A percentile compares a stretch with the other conserved stretches of the same genome.
Conservation (phyloP, 1,140 invertebrate genomes). For the Holotrichia oblita region DNA sequence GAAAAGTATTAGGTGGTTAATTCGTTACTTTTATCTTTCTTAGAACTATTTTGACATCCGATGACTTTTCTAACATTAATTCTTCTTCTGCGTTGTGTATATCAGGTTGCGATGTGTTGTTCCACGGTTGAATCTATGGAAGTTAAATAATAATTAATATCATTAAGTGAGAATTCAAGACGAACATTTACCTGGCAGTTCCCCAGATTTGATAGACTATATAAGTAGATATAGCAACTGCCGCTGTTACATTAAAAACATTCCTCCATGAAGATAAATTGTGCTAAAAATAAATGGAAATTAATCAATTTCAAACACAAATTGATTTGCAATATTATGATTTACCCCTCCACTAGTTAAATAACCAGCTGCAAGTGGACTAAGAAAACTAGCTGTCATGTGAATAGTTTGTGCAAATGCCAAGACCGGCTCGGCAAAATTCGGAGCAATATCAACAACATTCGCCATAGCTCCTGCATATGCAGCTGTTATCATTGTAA, state of each 20-base stretch:
- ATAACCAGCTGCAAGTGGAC: constrained; percentile 66
- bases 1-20: not conserved
- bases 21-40: constrained; percentile 5
- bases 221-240: constrained; percentile 73
- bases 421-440: constrained; percentile 75
- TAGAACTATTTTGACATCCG: constrained; percentile 33
- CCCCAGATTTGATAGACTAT: constrained; percentile 75
- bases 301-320: not conserved
- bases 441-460: constrained; percentile 78
- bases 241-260: constrained; percentile 74
- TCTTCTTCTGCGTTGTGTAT: constrained; percentile 50
- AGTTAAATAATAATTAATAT: not conserved
- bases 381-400: constrained; percentile 78
- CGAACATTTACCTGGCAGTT: constrained; percentile 63
- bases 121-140: constrained; percentile 55
- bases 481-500: constrained; percentile 76
- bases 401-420: constrained; percentile 81
- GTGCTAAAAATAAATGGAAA: constrained; percentile 61
- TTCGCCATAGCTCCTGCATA: constrained; percentile 82
- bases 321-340: not conserved
- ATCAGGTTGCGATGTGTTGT: constrained; percentile 47
- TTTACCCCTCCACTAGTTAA: constrained; percentile 67
- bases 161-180: not conserved
- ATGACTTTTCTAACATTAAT: constrained; percentile 49
- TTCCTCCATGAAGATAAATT: constrained; percentile 74